Evolutionary conservation across 1,140 invertebrate genomes (phyloP).

Genomic region (silkworm (Bombyx mori)): DNA sequence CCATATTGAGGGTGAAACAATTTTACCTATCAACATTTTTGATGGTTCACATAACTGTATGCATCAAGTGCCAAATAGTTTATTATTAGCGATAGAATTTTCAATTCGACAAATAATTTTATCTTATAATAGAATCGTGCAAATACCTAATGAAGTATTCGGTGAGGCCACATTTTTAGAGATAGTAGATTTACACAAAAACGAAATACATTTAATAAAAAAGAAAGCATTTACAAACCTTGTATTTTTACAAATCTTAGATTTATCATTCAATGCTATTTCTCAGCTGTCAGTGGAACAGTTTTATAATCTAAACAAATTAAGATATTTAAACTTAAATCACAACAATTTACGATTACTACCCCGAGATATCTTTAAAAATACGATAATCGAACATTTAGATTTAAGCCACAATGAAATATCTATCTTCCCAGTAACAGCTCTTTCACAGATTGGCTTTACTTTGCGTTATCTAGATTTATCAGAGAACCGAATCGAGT

Average conservation of each 20-base stretch:
- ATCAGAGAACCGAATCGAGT: slow-evolving; percentile 86
- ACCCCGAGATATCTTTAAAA: slow-evolving; percentile 84
- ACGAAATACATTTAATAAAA: slow-evolving; percentile 80
- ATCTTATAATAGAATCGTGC: slow-evolving; percentile 81
- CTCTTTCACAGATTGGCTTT: slow-evolving; percentile 81
- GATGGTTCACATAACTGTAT: slow-evolving; percentile 81
- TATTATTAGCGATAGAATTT: slow-evolving; percentile 74
- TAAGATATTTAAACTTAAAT: slow-evolving; percentile 83
- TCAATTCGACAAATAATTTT: slow-evolving; percentile 77
- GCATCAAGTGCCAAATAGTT: slow-evolving; percentile 75
- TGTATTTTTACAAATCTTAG: slow-evolving; percentile 81
- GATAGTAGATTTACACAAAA: slow-evolving; percentile 81
- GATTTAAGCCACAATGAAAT: slow-evolving; percentile 86
- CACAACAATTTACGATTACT: slow-evolving; percentile 83
- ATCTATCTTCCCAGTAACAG: slow-evolving; percentile 79
- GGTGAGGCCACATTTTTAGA: slow-evolving; percentile 79
- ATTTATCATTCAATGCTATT: slow-evolving; percentile 84
- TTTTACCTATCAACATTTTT: slow-evolving; percentile 76
- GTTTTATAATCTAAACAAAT: slow-evolving; percentile 82
- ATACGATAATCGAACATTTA: slow-evolving; percentile 84
- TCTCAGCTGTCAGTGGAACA: slow-evolving; percentile 84
- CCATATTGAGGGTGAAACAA: slow-evolving; percentile 72
- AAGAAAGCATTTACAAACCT: slow-evolving; percentile 83
- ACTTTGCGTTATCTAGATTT: slow-evolving; percentile 83
- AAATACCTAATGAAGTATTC: slow-evolving; percentile 81